A percentile compares a stretch with the other conserved stretches of the same genome.
These are phyloP conservation scores for Oceanites oceanicus DNA, from an alignment of 2,113 vertebrate genomes.

Conservation along the genomic window DNA sequence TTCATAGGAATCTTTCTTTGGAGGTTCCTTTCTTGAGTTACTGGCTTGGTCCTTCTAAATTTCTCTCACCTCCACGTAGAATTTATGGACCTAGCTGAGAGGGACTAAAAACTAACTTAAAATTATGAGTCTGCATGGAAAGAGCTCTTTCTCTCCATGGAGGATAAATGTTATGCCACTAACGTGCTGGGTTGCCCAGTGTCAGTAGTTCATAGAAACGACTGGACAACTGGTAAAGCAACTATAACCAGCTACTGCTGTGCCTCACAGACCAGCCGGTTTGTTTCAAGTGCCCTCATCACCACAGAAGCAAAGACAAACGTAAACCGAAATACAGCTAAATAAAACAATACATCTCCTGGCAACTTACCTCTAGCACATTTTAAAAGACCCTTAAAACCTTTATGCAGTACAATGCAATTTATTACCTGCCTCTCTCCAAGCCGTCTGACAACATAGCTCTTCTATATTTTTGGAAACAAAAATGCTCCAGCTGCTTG, in stretches of 20 bases:
- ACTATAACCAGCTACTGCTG: background rate
- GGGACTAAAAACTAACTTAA: background rate
- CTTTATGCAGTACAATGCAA: background rate
- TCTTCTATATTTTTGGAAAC: slow-evolving; percentile 6
- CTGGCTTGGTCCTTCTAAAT: background rate
- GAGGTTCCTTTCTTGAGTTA: background rate
- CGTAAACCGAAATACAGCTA: background rate
- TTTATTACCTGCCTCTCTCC: background rate
- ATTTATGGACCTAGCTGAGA: background rate
- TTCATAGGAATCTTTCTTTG: background rate
- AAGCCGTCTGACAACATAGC: background rate
- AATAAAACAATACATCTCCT: slow-evolving; percentile 11
- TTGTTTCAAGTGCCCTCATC: background rate
- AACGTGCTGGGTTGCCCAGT: background rate
- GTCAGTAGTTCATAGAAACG: background rate
- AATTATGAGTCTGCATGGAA: background rate
- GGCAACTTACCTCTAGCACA: background rate
- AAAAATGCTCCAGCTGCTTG: background rate
- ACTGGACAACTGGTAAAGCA: background rate
- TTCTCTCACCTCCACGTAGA: background rate
- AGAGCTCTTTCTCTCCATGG: background rate
- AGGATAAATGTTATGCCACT: background rate
- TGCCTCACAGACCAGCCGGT: background rate
- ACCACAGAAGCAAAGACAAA: background rate
- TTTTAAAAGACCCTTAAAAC: slow-evolving; percentile 4